Conservation (phyloP, 1,140 invertebrate genomes). For the Phthorimaea operculella region DNA sequence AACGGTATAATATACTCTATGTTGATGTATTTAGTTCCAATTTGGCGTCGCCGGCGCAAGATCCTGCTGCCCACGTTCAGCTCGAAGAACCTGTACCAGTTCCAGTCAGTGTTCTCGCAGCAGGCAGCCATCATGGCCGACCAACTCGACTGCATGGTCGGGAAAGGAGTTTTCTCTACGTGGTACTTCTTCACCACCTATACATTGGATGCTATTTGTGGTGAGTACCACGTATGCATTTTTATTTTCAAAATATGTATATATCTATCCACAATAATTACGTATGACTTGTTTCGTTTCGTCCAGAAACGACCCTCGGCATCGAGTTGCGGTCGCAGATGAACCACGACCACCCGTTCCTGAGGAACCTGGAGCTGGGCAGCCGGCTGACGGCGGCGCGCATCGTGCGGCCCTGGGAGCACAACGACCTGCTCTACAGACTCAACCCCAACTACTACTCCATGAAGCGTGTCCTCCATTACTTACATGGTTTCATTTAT, state of each 20-base stretch:
- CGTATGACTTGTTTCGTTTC: not conserved
- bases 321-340: conserved; percentile 14
- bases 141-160: not conserved
- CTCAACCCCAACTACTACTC: conserved; percentile 15
- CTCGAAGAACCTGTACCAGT: conserved; percentile 14
- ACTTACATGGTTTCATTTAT: conserved; percentile 14
- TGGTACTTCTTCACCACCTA: conserved; percentile 23
- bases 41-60: conserved; percentile 23
- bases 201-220: conserved; percentile 23
- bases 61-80: conserved; percentile 21
- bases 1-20: no score
- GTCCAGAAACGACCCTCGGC: conserved; percentile 21
- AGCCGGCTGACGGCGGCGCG: conserved; percentile 12
- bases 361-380: conserved; percentile 12
- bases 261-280: not conserved
- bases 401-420: conserved; percentile 14
- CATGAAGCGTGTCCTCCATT: not conserved
- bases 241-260: not conserved
- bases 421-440: conserved; percentile 13
- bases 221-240: conserved; percentile 15
- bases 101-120: conserved; percentile 18
- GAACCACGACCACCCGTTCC: conserved; percentile 14
- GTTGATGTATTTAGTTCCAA: conserved; percentile 12
- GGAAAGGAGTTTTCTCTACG: conserved; percentile 10
- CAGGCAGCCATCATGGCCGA: conserved; percentile 18